These are phyloP conservation scores for Lithophane socia DNA, from an alignment of 2,888 invertebrate species.

Conservation along the genomic window DNA sequence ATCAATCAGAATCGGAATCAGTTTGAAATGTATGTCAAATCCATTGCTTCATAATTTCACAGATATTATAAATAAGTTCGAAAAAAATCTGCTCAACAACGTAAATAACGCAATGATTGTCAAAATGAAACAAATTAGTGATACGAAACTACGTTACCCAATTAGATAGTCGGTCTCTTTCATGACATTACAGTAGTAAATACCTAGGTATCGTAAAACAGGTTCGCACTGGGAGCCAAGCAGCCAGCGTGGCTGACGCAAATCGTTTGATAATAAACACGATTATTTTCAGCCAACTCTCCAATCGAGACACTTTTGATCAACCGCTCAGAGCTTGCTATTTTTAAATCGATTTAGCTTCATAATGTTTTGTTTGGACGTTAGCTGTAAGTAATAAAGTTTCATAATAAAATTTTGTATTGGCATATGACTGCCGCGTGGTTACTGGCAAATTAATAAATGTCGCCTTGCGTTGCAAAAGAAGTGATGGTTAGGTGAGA, in stretches of 20 bases:
- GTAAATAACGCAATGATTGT: no score
- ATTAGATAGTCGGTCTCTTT: neutral
- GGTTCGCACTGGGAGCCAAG: constrained; percentile 39
- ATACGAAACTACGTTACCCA: no score
- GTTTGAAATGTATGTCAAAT: no score
- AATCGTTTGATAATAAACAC: constrained; percentile 68
- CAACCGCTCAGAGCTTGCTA: constrained; percentile 41
- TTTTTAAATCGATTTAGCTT: constrained; percentile 34
- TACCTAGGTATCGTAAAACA: constrained; percentile 9
- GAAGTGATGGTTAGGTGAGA: neutral
- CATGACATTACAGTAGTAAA: neutral
- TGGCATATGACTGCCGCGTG: neutral
- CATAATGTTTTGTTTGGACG: constrained; percentile 18
- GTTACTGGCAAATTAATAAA: neutral
- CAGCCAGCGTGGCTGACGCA: constrained; percentile 74
- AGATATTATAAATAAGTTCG: no score
- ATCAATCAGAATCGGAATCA: no score
- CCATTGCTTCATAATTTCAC: no score
- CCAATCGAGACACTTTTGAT: constrained; percentile 54
- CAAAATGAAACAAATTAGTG: no score
- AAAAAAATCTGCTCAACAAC: no score
- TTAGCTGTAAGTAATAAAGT: neutral
- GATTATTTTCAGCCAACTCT: constrained; percentile 67
- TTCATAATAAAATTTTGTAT: neutral
- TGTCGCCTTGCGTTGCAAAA: neutral